Evolutionary conservation across 2,113 vertebrate species (phyloP), one percentile per base, ranked within the genome.

Genomic region (Butorides virescens): DNA sequence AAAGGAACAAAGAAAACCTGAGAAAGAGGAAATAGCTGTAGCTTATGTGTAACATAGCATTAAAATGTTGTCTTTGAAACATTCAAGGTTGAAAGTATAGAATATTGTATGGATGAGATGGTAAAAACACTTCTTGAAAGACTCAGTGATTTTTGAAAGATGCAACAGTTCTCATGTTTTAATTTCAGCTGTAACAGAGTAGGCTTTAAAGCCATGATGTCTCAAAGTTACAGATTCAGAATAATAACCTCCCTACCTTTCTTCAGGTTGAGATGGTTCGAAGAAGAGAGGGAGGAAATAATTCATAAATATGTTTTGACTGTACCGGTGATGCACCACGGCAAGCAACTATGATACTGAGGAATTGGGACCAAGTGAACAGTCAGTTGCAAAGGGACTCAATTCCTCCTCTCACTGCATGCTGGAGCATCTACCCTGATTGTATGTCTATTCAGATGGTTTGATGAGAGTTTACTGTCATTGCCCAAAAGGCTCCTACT

Each of bases 251-350:
- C 53, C 30, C 7, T 68, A 5, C 2, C 11, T 59, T 87, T 59
- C 29, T 86, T 92, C 46, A 78, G 10, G 10, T 12, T 77, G 34
- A 73, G 22, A 36, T 42, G 10, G 3, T 46, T 67, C 0, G 1
- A 27, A 39, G 34, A 78, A 46, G 17, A 78, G 27, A 71, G 5
- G 32, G 15, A 56, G 4, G 6, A 74, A 66, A 34, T 3, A 32
- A 42, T 32, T 42, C 23, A 49, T 26, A 61, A 62, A 7, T 5
- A 2, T 21, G 5, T 46, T 88, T 81, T 77, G 58, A 42, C 52
- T 12, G 15, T n/a, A 17, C 8, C 63, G 72, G n/a, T 86, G 62
- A 21, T 1, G 15, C 13, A 39, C 4, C 1, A 2, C 1, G 10
- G 7, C 37, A 12, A 2, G 15, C 27, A 39, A 30, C 8, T 4